Evolutionary conservation across 1,140 invertebrate genomes (phyloP), one percentile per base, ranked within the genome.

Genomic region (Polypedilum vanderplanki): DNA sequence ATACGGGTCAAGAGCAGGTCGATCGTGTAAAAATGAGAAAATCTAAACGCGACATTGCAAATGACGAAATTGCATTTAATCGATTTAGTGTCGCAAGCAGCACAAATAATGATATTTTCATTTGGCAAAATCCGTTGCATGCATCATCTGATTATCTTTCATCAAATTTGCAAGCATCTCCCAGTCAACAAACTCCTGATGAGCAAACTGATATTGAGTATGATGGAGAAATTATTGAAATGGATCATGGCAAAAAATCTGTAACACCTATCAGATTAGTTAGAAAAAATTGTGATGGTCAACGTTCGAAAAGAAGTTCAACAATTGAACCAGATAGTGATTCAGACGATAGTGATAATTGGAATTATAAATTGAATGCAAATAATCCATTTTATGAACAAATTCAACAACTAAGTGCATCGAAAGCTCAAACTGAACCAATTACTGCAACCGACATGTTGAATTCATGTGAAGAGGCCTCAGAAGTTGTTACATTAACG

Each of bases 41-140:
- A 0, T 76, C 79, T 0, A 77, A 80, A 64, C 81, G 81, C 9
- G 40, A 79, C 1, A 33, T 33, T 73, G 79, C 77, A 1, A 78
- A 77, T 1, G 73, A 78, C 74, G 79, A 73, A 57, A 75, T 74
- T 17, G 40, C 75, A 33, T 46, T 75, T 10, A 73, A 77, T 65
- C 76, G 74, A 17, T 40, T 77, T n/a, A 75, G 70, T 41, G 76
- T 17, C 12, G 57, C n/a, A 10, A 74, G 75, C n/a, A 80, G 82
- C 77, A 84, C 84, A 76, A 84, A 79, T 17, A 84, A 88, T 65
- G 89, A 91, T 77, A 87, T 92, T 20, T 92, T 91, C 79, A 83
- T 91, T 17, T 92, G 90, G 90, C 90, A 91, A 78, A 92, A 92
- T 85, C 90, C 90, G 0, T 80, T 91, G 57, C 88, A 89, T 79